Evolutionary conservation across 2,797 vertebrate species (phyloP).

Genomic region (Lerista edwardsae): DNA sequence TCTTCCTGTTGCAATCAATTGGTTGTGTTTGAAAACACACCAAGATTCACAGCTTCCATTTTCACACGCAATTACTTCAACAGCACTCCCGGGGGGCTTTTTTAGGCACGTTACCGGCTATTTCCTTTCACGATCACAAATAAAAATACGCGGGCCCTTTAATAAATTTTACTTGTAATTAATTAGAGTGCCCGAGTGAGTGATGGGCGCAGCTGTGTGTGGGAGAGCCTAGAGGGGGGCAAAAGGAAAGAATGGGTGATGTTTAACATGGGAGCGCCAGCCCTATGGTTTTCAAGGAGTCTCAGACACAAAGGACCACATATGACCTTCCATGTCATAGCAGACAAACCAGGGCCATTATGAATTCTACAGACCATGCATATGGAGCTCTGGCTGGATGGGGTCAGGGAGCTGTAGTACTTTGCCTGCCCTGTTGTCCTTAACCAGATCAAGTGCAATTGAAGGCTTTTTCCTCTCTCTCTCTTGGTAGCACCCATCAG

Average conservation of each 20-base stretch:
- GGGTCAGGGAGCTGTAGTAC: no score
- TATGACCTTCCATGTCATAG: no score
- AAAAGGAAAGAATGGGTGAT: neutral
- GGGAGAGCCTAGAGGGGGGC: neutral
- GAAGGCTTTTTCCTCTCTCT: no score
- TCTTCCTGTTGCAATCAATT: constrained; percentile 39
- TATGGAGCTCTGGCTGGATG: no score
- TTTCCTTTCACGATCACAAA: constrained; percentile 31
- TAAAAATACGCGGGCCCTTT: constrained; percentile 40
- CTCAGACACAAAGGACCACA: neutral
- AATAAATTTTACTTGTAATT: constrained; percentile 46
- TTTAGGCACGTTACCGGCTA: constrained; percentile 1
- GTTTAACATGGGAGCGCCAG: neutral
- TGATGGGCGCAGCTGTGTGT: neutral
- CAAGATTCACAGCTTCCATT: constrained; percentile 12
- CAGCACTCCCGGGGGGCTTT: constrained; percentile 6
- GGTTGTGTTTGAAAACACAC: fast-evolving
- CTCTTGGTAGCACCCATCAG: no score
- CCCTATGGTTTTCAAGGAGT: neutral
- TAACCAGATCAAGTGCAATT: no score
- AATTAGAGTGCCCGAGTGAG: constrained; percentile 10
- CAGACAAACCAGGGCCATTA: no score
- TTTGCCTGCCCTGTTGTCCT: no score
- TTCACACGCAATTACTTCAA: constrained; percentile 10
- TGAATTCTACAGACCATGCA: no score